Percentiles rank a stretch among this genome's conserved stretches.
Evolutionary conservation across 2,797 vertebrate species (phyloP).

Genomic region (Sebastes matsubarae): DNA sequence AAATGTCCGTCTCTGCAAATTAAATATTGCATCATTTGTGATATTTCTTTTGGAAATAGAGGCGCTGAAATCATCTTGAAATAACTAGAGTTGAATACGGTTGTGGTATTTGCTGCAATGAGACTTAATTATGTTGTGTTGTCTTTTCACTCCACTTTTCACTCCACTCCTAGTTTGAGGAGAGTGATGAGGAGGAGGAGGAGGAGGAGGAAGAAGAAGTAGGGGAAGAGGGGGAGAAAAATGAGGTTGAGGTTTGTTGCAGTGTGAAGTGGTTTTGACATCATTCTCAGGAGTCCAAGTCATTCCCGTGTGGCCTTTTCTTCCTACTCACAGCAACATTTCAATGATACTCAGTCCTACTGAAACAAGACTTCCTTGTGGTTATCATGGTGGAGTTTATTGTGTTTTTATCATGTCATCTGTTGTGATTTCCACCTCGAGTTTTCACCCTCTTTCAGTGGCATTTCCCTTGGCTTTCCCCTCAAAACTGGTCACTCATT

Average conservation of each 20-base stretch:
- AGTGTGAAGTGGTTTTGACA: conserved; percentile 17
- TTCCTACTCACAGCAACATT: not conserved
- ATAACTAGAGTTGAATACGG: not conserved
- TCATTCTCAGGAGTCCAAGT: not conserved
- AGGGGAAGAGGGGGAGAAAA: conserved; percentile 60
- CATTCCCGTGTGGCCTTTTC: not conserved
- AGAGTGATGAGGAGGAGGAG: conserved; percentile 72
- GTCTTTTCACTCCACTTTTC: conserved; percentile 40
- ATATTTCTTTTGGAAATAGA: not conserved
- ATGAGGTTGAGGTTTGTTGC: conserved; percentile 76
- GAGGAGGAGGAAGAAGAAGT: conserved; percentile 56
- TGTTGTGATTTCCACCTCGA: conserved; percentile 19
- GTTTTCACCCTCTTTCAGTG: not conserved
- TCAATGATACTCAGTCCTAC: conserved; percentile 3
- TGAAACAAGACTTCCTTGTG: not conserved
- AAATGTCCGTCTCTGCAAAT: not conserved
- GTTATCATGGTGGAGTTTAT: conserved; percentile 15
- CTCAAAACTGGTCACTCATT: not conserved
- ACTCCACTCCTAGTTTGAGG: conserved; percentile 65
- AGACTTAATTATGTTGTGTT: conserved; percentile 11
- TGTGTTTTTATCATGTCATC: conserved; percentile 7
- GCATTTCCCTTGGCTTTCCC: conserved; percentile 13
- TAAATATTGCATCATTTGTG: not conserved
- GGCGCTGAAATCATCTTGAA: not conserved
- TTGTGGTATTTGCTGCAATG: not conserved